These are phyloP conservation scores for Echinarachnius parma DNA, from an alignment of 53 echinoderm and acorn worm species.

Conservation along the genomic window DNA sequence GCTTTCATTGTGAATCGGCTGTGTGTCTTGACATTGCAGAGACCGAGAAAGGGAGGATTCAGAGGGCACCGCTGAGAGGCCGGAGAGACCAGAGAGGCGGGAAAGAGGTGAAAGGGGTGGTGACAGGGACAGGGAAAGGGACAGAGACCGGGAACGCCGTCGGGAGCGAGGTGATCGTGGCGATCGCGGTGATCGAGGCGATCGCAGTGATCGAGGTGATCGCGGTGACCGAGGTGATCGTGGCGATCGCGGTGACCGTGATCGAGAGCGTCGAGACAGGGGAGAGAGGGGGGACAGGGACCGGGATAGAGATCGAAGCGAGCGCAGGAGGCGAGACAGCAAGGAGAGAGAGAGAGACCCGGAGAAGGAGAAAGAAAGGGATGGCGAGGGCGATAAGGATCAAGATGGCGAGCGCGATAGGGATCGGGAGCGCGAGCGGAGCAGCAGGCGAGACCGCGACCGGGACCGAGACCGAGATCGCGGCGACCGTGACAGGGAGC, in stretches of 20 bases:
- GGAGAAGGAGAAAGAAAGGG: conserved; percentile 12
- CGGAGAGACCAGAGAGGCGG: conserved; percentile 56
- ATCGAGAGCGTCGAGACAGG: conserved; percentile 24
- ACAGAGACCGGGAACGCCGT: conserved; percentile 14
- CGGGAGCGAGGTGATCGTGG: conserved; percentile 11
- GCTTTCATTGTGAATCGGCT: background rate
- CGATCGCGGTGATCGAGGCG: conserved; percentile 51
- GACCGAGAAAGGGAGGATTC: conserved; percentile 11
- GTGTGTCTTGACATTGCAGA: background rate
- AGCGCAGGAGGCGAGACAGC: conserved; percentile 8
- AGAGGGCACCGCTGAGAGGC: background rate
- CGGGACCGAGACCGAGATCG: conserved; percentile 56
- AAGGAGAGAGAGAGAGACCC: background rate
- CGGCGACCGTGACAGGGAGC: conserved; percentile 53
- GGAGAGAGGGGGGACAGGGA: conserved; percentile 34
- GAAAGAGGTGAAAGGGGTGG: background rate
- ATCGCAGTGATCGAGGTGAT: conserved; percentile 43
- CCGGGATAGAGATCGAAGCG: conserved; percentile 28
- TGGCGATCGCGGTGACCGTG: conserved; percentile 31
- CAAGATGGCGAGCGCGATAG: conserved; percentile 50
- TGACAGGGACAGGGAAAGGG: conserved; percentile 6
- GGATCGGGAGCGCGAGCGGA: conserved; percentile 57
- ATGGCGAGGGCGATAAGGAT: conserved; percentile 49
- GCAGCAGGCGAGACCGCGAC: conserved; percentile 45
- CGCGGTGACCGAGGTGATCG: conserved; percentile 39